phyloP scores from a whole-genome alignment of 2,113 vertebrate species.

The Carollia perspicillata region DNA sequence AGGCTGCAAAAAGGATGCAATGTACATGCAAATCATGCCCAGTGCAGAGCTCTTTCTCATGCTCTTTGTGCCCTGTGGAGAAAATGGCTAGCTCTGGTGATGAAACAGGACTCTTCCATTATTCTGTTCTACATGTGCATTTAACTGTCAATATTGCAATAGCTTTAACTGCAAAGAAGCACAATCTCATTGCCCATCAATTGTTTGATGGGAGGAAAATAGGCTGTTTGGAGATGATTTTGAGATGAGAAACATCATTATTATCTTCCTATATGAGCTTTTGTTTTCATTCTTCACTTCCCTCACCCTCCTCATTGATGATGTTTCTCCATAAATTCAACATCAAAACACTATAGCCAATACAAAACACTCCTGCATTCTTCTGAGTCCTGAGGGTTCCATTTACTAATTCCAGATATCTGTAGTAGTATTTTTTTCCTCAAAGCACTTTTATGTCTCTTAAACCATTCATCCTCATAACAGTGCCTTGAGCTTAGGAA shows the following conservation, averaged over 20 bases:
- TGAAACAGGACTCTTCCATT: constrained; percentile 75
- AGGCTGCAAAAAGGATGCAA: neutral
- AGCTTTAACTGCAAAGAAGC: constrained; percentile 82
- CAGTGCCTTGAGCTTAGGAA: neutral
- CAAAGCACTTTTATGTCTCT: neutral
- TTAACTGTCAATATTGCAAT: constrained; percentile 79
- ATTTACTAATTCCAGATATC: constrained; percentile 27
- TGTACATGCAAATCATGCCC: neutral
- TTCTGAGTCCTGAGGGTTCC: neutral
- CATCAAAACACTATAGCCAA: constrained; percentile 29
- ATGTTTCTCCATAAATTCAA: constrained; percentile 52
- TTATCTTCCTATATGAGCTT: constrained; percentile 54
- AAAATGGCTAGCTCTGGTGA: constrained; percentile 73
- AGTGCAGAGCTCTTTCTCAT: neutral
- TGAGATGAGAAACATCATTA: constrained; percentile 58
- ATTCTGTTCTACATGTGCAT: constrained; percentile 66
- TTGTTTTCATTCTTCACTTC: constrained; percentile 57
- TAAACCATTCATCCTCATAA: neutral
- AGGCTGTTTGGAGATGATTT: constrained; percentile 73
- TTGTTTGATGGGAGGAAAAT: constrained; percentile 72
- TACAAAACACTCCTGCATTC: constrained; percentile 21
- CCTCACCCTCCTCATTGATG: neutral
- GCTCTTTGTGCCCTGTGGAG: constrained; percentile 12
- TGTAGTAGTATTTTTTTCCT: neutral
- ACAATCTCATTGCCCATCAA: constrained; percentile 77